Evolutionary conservation across 2,888 invertebrate genomes (phyloP).

Genomic region (Leucophenga montana): DNA sequence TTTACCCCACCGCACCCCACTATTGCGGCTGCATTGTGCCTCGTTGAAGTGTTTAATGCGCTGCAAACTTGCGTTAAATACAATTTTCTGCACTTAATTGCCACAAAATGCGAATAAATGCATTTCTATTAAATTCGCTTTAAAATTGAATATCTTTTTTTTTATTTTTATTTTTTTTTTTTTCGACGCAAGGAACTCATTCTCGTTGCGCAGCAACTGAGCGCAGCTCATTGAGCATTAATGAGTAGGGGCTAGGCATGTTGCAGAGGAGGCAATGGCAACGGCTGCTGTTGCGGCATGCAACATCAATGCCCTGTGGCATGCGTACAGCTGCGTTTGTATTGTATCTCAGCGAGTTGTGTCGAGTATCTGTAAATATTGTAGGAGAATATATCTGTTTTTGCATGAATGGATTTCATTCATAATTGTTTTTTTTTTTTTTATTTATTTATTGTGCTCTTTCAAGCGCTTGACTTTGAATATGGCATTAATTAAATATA

Average conservation of each 20-base stretch:
- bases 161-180: background rate
- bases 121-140: constrained; percentile 58
- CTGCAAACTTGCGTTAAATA: constrained; percentile 30
- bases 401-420: constrained; percentile 60
- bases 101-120: constrained; percentile 56
- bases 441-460: too few species aligned
- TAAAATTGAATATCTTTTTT: constrained; percentile 55
- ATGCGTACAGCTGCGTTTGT: constrained; percentile 15
- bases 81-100: constrained; percentile 55
- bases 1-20: background rate
- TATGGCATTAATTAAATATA: constrained; percentile 28
- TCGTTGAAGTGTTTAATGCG: constrained; percentile 14
- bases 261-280: constrained; percentile 14
- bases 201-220: background rate
- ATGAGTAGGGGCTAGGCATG: too few species aligned
- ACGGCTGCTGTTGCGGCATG: background rate
- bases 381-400: constrained; percentile 39
- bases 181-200: too few species aligned
- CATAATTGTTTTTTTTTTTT: constrained; percentile 43
- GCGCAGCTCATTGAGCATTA: background rate
- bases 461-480: constrained; percentile 57
- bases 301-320: background rate
- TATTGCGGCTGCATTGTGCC: background rate
- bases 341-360: constrained; percentile 34
- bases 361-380: constrained; percentile 47